These are phyloP conservation scores for Pristionchus arcanus DNA, from an alignment of 2,888 invertebrate species.

Conservation along the genomic window DNA sequence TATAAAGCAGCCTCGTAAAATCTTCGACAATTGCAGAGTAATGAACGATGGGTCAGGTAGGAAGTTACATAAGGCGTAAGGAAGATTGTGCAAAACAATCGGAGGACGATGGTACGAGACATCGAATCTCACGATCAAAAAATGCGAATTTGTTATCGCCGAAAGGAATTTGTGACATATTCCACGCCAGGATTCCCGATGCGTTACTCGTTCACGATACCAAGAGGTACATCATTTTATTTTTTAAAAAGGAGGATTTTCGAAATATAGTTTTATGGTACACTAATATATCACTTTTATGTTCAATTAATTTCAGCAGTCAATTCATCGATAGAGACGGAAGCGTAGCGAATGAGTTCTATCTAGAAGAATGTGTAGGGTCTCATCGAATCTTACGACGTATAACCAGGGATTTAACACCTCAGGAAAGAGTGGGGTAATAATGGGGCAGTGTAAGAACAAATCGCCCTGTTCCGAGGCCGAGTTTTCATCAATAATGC, in stretches of 20 bases:
- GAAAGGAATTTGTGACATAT: slow-evolving; percentile 29
- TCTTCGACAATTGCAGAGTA: slow-evolving; percentile 1
- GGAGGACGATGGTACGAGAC: background rate
- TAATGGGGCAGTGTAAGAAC: no score
- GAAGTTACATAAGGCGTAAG: slow-evolving; percentile 53
- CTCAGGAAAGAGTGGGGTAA: slow-evolving; percentile 27
- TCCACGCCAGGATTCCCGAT: slow-evolving; percentile 30
- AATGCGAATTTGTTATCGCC: slow-evolving; percentile 13
- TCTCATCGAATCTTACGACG: background rate
- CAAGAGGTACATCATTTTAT: slow-evolving; percentile 2
- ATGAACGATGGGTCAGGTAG: slow-evolving; percentile 54
- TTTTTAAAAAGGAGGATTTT: background rate
- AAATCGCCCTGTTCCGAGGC: no score
- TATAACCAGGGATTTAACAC: slow-evolving; percentile 32
- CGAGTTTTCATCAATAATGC: no score
- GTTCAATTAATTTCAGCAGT: slow-evolving; percentile 79
- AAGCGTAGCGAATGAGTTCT: slow-evolving; percentile 83
- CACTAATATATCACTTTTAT: background rate
- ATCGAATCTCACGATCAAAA: background rate
- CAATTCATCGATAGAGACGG: slow-evolving; percentile 83
- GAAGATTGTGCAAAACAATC: slow-evolving; percentile 7
- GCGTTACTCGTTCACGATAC: slow-evolving; percentile 50
- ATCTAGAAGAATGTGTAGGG: slow-evolving; percentile 79
- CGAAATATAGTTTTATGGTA: no score
- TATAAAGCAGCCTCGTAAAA: no score